Evolutionary conservation across 2,797 vertebrate genomes (phyloP).

Genomic region (Anniella stebbinsi): DNA sequence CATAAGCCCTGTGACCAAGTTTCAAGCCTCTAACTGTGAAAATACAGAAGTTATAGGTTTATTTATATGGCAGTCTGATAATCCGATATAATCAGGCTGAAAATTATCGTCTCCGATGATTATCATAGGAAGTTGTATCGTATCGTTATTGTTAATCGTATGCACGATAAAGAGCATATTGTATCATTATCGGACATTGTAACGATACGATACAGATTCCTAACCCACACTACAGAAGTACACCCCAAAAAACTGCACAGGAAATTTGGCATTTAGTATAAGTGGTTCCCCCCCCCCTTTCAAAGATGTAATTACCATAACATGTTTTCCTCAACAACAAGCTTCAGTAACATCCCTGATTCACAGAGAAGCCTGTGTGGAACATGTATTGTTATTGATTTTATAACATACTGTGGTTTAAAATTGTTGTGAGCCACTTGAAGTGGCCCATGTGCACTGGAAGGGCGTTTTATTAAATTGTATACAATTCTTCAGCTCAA

Average conservation of each 20-base stretch:
- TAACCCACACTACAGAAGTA: too few relatives aligned
- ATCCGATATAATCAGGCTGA: too few relatives aligned
- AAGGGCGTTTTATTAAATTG: not conserved
- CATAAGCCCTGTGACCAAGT: too few relatives aligned
- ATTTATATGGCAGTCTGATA: too few relatives aligned
- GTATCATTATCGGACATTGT: too few relatives aligned
- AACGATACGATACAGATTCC: too few relatives aligned
- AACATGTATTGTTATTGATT: not conserved
- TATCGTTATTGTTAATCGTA: too few relatives aligned
- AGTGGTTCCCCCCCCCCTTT: not conserved
- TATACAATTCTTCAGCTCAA: not conserved
- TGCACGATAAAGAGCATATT: too few relatives aligned
- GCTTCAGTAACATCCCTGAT: not conserved
- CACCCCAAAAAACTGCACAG: not conserved
- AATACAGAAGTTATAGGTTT: too few relatives aligned
- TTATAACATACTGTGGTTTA: not conserved
- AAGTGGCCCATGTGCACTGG: not conserved
- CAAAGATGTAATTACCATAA: conserved; percentile 37
- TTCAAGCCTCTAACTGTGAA: too few relatives aligned
- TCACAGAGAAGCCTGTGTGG: not conserved
- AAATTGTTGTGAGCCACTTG: not conserved
- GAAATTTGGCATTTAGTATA: conserved; percentile 65
- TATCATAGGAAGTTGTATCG: too few relatives aligned
- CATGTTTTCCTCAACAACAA: conserved; percentile 23
- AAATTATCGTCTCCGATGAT: too few relatives aligned